These are phyloP conservation scores for Tetrao urogallus DNA, from an alignment of 2,113 vertebrate species.

Conservation along the genomic window DNA sequence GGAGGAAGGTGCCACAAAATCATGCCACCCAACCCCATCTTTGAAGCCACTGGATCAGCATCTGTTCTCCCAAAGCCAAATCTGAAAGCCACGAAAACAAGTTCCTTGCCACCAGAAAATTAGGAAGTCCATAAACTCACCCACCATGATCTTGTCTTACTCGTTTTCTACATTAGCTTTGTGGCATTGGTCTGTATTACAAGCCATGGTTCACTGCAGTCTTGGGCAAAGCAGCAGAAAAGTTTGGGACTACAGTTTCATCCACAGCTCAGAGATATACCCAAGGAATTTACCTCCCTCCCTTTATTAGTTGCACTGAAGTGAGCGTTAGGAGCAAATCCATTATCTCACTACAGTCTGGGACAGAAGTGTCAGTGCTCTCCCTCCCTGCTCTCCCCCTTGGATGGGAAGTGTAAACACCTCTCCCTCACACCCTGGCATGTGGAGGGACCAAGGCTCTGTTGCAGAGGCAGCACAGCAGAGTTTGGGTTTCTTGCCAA, in stretches of 20 bases:
- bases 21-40: neutral
- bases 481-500: neutral
- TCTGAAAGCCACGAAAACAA: neutral
- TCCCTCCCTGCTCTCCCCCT: accelerated
- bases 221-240: neutral
- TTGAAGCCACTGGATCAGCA: neutral
- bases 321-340: conserved; percentile 3
- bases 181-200: neutral
- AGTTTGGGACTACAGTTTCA: neutral
- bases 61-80: neutral
- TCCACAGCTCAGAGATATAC: neutral
- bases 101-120: neutral
- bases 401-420: neutral
- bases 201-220: accelerated
- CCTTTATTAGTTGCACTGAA: conserved; percentile 14
- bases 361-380: neutral
- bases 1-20: neutral
- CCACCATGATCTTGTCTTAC: neutral
- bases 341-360: conserved; percentile 5
- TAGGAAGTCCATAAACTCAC: neutral
- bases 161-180: neutral
- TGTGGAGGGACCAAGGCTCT: accelerated
- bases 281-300: conserved; percentile 14
- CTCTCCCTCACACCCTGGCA: neutral
- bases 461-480: neutral